Evolutionary conservation across 2,113 vertebrate genomes (phyloP), one percentile per base, ranked within the genome.

Genomic region (Polyodon spathula): DNA sequence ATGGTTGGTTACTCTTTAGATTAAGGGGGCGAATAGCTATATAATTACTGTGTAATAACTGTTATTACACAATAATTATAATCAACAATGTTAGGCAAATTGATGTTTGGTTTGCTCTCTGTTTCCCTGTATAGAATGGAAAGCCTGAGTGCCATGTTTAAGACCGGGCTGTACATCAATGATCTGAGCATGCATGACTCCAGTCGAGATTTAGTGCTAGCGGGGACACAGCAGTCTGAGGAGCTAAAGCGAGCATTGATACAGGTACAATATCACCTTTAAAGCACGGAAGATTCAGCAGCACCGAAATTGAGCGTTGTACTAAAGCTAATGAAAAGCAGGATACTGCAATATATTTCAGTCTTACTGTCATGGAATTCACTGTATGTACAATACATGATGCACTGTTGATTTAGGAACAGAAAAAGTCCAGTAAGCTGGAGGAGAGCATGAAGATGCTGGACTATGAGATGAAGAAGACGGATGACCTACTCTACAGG

Each of bases 391-490:
- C 37, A 54, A 54, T 8, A 54, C 0, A 38, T 54, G 27, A n/a
- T 41, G 17, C 8, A 4, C 2, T 8, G 58, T 39, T 5, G 1
- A 15, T 61, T 42, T 65, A 87, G 81, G 84, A 86, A 69, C 80
- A 85, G 61, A 87, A 77, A 61, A 86, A 87, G 61, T 85, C 80
- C 53, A 86, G 79, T 42, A 85, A 86, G 59, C 62, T 87, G 58
- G 83, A 85, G 65, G 84, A 88, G 68, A 86, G 81, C 68, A 72
- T 88, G 86, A 88, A 87, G 75, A 85, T 86, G 81, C 37, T 88
- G 71, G 84, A 88, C 71, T 84, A 86, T 6, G 84, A 87, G 74
- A 87, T 88, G 84, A 85, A 87, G 72, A 87, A 87, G 73, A 86
- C 84, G 0, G 84, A 87, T 27, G 84, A 87, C 66, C 78, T 88